These are phyloP conservation scores for Epistrophella euchroma DNA, from an alignment of 2,888 invertebrate species.

Conservation along the genomic window DNA sequence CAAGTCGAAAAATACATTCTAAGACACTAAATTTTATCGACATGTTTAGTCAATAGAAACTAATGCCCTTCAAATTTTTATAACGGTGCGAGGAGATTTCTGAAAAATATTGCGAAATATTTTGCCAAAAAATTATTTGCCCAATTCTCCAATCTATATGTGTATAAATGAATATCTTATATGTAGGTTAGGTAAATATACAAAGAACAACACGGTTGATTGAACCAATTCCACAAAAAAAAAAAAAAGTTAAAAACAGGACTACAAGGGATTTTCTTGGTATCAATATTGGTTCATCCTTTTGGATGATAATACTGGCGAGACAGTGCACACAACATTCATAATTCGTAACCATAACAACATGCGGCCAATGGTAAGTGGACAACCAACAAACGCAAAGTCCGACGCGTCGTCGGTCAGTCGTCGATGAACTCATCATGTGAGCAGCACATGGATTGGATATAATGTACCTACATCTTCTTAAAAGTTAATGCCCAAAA, in stretches of 20 bases:
- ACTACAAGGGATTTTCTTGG: slow-evolving; percentile 54
- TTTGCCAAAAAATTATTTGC: background rate
- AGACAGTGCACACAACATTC: slow-evolving; percentile 71
- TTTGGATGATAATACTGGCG: slow-evolving; percentile 53
- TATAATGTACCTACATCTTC: background rate
- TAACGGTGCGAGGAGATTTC: slow-evolving; percentile 53
- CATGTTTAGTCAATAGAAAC: slow-evolving; percentile 59
- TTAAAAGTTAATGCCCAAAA: slow-evolving; percentile 17
- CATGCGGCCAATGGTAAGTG: slow-evolving; percentile 12
- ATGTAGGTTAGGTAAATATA: too few species aligned
- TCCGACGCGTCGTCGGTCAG: background rate
- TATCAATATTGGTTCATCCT: slow-evolving; percentile 61
- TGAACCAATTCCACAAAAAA: slow-evolving; percentile 22
- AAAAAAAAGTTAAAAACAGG: slow-evolving; percentile 11
- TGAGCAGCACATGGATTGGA: slow-evolving; percentile 17
- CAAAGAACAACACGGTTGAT: slow-evolving; percentile 25
- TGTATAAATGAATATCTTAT: background rate
- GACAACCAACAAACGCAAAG: background rate
- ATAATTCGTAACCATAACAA: slow-evolving; percentile 71
- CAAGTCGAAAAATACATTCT: background rate
- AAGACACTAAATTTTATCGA: slow-evolving; percentile 32
- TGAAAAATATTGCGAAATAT: slow-evolving; percentile 25
- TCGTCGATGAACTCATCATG: background rate
- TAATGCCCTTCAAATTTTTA: slow-evolving; percentile 39
- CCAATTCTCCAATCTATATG: background rate